Evolutionary conservation across 2,888 invertebrate species (phyloP).

Genomic region (Acanthoscelides obtectus): DNA sequence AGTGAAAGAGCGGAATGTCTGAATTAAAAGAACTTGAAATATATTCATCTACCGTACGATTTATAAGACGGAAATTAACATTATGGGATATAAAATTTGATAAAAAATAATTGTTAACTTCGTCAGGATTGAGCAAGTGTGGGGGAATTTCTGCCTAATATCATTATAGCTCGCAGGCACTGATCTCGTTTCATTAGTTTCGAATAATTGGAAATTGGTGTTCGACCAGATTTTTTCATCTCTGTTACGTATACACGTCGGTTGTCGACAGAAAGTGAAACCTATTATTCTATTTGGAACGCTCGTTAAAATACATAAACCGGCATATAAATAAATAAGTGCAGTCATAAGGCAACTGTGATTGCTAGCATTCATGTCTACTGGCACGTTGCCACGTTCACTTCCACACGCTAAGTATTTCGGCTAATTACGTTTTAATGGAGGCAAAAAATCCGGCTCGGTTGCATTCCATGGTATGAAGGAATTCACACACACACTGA

Average conservation of each 20-base stretch:
- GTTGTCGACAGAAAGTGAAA: neutral
- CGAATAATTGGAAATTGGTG: neutral
- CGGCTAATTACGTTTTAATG: neutral
- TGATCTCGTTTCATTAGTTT: too few species aligned
- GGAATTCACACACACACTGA: too few species aligned
- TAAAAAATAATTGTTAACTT: too few species aligned
- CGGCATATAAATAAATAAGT: neutral
- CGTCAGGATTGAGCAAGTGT: too few species aligned
- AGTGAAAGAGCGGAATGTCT: too few species aligned
- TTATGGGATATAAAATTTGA: too few species aligned
- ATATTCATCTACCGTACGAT: too few species aligned
- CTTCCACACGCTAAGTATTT: neutral
- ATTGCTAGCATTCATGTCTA: neutral
- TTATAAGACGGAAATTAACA: too few species aligned
- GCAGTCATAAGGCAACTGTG: neutral
- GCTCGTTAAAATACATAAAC: neutral
- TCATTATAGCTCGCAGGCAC: too few species aligned
- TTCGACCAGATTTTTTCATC: neutral
- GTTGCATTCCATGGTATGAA: too few species aligned
- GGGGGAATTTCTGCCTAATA: too few species aligned
- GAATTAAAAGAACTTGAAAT: too few species aligned
- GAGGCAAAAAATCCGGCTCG: neutral
- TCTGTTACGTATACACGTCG: neutral
- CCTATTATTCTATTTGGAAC: neutral
- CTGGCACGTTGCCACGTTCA: neutral